These are phyloP conservation scores for Dryadula phaetusa DNA, from an alignment of 2,888 invertebrate species.

Conservation along the genomic window DNA sequence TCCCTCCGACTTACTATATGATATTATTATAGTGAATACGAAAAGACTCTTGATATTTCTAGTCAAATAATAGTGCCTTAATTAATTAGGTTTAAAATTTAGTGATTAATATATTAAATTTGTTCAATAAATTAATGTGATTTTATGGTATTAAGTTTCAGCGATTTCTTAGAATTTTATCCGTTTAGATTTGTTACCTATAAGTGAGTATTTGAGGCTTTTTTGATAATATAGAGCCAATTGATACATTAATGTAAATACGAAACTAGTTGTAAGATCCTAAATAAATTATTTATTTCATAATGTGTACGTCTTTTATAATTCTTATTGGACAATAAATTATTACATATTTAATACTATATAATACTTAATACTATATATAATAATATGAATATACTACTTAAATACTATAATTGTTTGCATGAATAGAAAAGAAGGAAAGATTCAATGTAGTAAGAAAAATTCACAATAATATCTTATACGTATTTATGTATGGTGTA, in stretches of 20 bases:
- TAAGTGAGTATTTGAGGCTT: slow-evolving; percentile 44
- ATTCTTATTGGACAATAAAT: slow-evolving; percentile 24
- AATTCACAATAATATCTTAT: too few relatives aligned
- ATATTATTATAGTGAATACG: slow-evolving; percentile 68
- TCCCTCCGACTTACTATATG: slow-evolving; percentile 74
- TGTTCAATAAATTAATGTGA: slow-evolving; percentile 47
- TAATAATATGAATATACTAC: too few relatives aligned
- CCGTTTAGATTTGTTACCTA: slow-evolving; percentile 52
- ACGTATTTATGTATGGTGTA: too few relatives aligned
- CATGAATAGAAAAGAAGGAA: too few relatives aligned
- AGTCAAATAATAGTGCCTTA: slow-evolving; percentile 82
- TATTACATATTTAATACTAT: not conserved
- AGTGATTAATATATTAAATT: slow-evolving; percentile 49
- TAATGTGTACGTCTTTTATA: slow-evolving; percentile 38
- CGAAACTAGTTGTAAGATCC: slow-evolving; percentile 53
- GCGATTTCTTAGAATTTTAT: slow-evolving; percentile 54
- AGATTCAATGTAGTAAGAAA: too few relatives aligned
- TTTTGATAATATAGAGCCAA: slow-evolving; percentile 53
- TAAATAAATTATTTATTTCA: slow-evolving; percentile 77
- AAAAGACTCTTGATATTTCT: slow-evolving; percentile 80
- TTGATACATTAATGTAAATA: slow-evolving; percentile 61
- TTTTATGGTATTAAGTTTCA: slow-evolving; percentile 36
- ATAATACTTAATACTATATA: too few relatives aligned
- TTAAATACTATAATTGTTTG: too few relatives aligned
- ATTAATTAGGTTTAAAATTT: slow-evolving; percentile 39